Conservation (phyloP, 1,140 invertebrate species). For the Eriosoma lanigerum region DNA sequence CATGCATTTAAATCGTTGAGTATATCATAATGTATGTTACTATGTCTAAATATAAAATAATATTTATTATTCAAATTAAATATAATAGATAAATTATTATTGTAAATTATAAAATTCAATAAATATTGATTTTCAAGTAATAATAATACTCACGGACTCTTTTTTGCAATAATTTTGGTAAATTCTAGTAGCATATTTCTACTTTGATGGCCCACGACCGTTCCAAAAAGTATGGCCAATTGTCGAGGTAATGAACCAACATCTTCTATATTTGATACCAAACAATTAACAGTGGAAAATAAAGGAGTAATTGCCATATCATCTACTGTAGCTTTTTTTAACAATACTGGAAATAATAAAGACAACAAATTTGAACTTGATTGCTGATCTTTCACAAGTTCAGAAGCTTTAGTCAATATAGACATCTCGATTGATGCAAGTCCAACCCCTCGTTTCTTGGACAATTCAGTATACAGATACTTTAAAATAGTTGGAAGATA, state of each 20-base stretch:
- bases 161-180: conserved; percentile 39
- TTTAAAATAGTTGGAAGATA: conserved; percentile 34
- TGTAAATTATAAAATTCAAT: neutral
- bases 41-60: conserved; percentile 18
- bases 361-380: conserved; percentile 62
- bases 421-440: conserved; percentile 46
- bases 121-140: neutral
- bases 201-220: conserved; percentile 63
- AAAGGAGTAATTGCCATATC: conserved; percentile 68
- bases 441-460: conserved; percentile 37
- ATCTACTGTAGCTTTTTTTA: conserved; percentile 63
- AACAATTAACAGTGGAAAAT: conserved; percentile 72
- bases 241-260: conserved; percentile 68
- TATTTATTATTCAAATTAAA: neutral
- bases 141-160: conserved; percentile 31
- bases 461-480: conserved; percentile 41
- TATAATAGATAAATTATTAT: neutral
- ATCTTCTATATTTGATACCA: conserved; percentile 69
- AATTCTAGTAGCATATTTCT: conserved; percentile 61
- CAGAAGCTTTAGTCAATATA: conserved; percentile 44
- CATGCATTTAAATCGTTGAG: conserved; percentile 74
- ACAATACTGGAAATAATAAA: conserved; percentile 73
- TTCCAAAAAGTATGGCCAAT: conserved; percentile 68
- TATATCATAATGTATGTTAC: conserved; percentile 52
- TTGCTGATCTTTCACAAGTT: conserved; percentile 41